Conservation (phyloP, 2,888 invertebrate genomes). For the Bibio marci region DNA sequence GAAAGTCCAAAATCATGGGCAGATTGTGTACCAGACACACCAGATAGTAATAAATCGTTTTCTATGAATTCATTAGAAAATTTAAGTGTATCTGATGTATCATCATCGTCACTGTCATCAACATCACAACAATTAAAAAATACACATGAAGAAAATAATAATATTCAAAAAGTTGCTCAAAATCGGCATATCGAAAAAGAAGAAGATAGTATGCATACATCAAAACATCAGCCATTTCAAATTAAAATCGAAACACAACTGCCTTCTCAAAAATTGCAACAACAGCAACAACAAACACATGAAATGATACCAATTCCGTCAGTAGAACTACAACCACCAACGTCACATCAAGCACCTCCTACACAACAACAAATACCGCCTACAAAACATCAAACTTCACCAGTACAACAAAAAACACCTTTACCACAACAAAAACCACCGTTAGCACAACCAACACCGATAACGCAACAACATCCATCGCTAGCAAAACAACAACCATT, state of each 20-base stretch:
- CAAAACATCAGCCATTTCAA: too few species aligned
- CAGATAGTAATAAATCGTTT: conserved; percentile 1
- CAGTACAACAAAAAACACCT: too few species aligned
- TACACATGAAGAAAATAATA: conserved; percentile 1
- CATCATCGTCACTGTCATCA: neutral
- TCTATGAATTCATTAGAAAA: conserved; percentile 2
- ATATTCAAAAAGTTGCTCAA: neutral
- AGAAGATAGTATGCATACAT: neutral
- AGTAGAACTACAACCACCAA: too few species aligned
- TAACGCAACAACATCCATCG: conserved; percentile 21
- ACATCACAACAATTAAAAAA: neutral
- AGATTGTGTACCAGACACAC: conserved; percentile 6
- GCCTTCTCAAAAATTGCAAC: too few species aligned
- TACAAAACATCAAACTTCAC: too few species aligned
- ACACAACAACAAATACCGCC: too few species aligned
- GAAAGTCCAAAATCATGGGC: conserved; percentile 6
- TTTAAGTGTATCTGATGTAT: neutral
- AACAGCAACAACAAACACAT: too few species aligned
- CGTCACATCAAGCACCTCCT: too few species aligned
- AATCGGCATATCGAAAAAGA: neutral
- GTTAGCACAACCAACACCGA: conserved; percentile 13
- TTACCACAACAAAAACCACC: too few species aligned
- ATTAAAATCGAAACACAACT: too few species aligned
- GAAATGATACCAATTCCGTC: too few species aligned
- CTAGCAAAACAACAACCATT: conserved; percentile 18